A percentile compares a stretch with the other conserved stretches of the same genome.
These are phyloP conservation scores for Psophia crepitans DNA, from an alignment of 2,113 vertebrate genomes.

Conservation along the genomic window DNA sequence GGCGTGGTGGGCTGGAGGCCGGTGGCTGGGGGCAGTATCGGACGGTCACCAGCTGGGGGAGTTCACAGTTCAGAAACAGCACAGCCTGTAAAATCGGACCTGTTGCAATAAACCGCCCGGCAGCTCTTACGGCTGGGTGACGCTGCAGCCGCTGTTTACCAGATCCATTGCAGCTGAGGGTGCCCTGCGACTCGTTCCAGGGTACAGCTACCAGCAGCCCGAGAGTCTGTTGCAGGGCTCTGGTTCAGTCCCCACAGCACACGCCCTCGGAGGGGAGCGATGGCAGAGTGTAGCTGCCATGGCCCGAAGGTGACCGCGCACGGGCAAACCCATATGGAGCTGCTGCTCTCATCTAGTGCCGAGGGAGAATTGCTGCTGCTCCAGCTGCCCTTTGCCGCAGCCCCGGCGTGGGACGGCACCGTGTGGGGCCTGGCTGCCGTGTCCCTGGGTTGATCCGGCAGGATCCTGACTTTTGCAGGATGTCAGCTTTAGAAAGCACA, in stretches of 20 bases:
- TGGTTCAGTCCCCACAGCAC: not conserved
- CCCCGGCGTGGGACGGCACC: rapidly evolving
- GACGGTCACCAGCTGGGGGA: slow-evolving; percentile 7
- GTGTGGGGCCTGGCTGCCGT: not conserved
- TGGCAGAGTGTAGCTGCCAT: rapidly evolving
- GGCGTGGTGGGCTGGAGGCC: not conserved
- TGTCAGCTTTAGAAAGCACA: not conserved
- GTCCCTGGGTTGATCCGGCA: not conserved
- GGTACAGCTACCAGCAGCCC: not conserved
- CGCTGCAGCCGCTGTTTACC: not conserved
- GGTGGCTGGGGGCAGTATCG: not conserved
- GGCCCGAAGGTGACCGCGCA: rapidly evolving
- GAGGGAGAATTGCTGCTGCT: not conserved
- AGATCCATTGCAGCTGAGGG: not conserved
- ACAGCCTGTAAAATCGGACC: rapidly evolving
- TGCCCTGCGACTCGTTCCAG: not conserved
- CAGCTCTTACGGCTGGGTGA: not conserved
- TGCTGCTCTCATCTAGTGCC: not conserved
- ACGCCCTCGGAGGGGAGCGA: not conserved
- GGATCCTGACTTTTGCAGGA: not conserved
- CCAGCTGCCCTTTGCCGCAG: not conserved
- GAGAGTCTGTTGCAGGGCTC: not conserved
- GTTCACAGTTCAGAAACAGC: slow-evolving; percentile 17
- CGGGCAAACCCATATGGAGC: too few species aligned
- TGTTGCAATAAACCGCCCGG: rapidly evolving